A percentile compares a stretch with the other conserved stretches of the same genome.
Conservation (phyloP, 2,888 invertebrate species). For the Scrobipalpa costella region DNA sequence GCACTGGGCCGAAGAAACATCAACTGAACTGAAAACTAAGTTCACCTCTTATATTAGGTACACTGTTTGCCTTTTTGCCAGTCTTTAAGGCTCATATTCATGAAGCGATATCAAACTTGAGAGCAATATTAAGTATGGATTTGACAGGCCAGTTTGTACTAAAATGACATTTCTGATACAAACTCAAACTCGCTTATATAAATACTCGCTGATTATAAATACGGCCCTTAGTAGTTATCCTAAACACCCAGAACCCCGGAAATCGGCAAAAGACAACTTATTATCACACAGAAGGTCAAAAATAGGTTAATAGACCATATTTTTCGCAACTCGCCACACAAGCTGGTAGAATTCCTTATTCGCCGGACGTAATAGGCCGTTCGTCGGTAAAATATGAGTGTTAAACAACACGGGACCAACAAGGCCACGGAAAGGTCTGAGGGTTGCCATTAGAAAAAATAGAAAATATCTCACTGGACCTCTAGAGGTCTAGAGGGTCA, state of each 20-base stretch:
- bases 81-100: too few species aligned
- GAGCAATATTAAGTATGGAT: too few species aligned
- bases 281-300: constrained; percentile 29
- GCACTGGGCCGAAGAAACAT: too few species aligned
- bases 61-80: too few species aligned
- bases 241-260: not conserved
- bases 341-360: constrained; percentile 44
- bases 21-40: too few species aligned
- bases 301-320: constrained; percentile 65
- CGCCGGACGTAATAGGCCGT: constrained; percentile 54
- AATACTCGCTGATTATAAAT: too few species aligned
- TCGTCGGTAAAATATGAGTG: constrained; percentile 61
- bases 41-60: too few species aligned
- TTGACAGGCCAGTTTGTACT: too few species aligned
- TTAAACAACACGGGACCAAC: constrained; percentile 52
- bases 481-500: not conserved
- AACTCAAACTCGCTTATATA: too few species aligned
- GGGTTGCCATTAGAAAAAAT: constrained; percentile 24
- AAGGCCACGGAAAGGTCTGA: constrained; percentile 35
- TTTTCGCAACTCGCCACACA: constrained; percentile 45
- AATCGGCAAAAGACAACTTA: not conserved
- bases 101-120: too few species aligned
- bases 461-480: not conserved
- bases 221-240: too few species aligned
- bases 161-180: too few species aligned